Base-by-base conservation (phyloP, 2,888 invertebrate species). In the Parapristionchus giblindavisi region DNA sequence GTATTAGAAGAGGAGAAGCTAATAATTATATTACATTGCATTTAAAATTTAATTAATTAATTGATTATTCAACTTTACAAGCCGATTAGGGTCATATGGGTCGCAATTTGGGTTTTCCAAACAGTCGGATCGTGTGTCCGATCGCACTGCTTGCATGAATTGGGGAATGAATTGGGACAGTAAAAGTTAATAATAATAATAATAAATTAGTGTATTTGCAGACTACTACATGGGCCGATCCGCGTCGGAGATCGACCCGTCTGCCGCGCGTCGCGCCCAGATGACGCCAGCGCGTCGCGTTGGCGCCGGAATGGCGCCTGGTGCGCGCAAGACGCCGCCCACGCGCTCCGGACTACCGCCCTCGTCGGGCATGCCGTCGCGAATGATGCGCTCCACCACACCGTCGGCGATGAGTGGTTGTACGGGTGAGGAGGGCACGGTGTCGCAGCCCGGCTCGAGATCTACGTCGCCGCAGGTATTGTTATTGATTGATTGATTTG, bases 221-320 rank as follows among this genome's bases (percentile, higher is more conserved):
- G 70, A 68, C n/a, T 77, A 78, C 74, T 77, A 76, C 76, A 84
- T 86, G 58, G 86, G 89, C 79, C 89, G 96, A 81, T 95, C 96
- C 72, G 94, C 94, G 27, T 96, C 95, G 73, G 96, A 96, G 58
- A 93, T 96, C 86, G 96, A 97, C 91, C 92, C 95, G 81, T 94
- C 94, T 88, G 94, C 95, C 48, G 95, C 93, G 43, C 94, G 94
- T 89, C 91, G 95, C 61, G 95, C 95, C 48, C 80, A 74, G 56
- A 52, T 63, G 52, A 61, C 60, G 32, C 60, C 73, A 6, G n/a
- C 43, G 32, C 32, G 60, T n/a, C 21, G 73, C 14, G 27, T 43
- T 21, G 6, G 48, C 3, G 56, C 58, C 1, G 51, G 40, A 27
- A 58, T 56, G 27, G 40, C 32, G 38, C 17, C 71, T n/a, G 56